A percentile compares a stretch with the other conserved stretches of the same genome.
Conservation (phyloP, 2,888 invertebrate species). For the Xylota segnis region DNA sequence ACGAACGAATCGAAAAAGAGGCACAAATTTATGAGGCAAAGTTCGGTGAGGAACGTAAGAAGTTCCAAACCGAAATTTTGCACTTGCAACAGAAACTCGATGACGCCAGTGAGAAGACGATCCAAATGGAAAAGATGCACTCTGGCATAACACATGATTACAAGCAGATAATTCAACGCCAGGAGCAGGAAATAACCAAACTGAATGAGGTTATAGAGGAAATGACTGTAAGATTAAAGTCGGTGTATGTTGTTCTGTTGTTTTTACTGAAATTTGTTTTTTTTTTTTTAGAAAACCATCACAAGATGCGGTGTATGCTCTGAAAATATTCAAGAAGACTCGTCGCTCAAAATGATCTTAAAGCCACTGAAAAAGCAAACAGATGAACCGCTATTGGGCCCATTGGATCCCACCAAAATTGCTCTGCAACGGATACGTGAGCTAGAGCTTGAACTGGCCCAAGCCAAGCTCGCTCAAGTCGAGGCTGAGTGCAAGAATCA, state of each 20-base stretch:
- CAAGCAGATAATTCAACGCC: conserved; percentile 94
- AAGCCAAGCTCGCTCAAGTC: conserved; percentile 98
- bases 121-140: conserved; percentile 90
- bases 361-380: conserved; percentile 76
- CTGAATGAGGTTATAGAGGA: conserved; percentile 86
- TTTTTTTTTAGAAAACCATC: conserved; percentile 84
- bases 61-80: conserved; percentile 84
- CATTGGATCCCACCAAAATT: conserved; percentile 82
- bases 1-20: conserved; percentile 87
- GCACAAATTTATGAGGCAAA: conserved; percentile 90
- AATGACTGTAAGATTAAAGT: conserved; percentile 86
- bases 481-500: conserved; percentile 98
- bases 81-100: conserved; percentile 91
- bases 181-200: conserved; percentile 92
- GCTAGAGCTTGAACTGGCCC: conserved; percentile 97
- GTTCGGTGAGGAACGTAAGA: conserved; percentile 84
- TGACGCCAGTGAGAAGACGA: conserved; percentile 90
- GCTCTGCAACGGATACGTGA: conserved; percentile 89
- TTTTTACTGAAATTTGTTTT: conserved; percentile 34
- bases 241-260: not conserved
- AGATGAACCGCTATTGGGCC: conserved; percentile 81
- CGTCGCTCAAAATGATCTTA: conserved; percentile 67
- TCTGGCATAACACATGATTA: conserved; percentile 95
- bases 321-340: conserved; percentile 73
- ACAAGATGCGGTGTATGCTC: conserved; percentile 86